These are phyloP conservation scores for Heliconius cydno DNA, from an alignment of 2,888 invertebrate genomes.

Conservation along the genomic window DNA sequence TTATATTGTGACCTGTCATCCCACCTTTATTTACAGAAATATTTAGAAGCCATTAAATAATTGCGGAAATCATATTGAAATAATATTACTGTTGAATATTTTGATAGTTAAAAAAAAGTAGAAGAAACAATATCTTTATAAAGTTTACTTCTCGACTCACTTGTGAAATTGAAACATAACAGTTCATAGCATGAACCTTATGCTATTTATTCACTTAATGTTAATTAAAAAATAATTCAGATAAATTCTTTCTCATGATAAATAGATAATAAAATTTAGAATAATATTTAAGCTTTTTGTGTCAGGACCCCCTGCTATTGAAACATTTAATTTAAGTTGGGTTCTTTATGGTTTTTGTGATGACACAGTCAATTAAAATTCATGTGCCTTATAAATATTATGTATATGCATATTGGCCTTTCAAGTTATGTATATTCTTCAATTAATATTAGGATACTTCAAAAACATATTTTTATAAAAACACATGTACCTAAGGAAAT, in stretches of 20 bases:
- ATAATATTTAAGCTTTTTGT: no score
- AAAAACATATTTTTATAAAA: slow-evolving; percentile 6
- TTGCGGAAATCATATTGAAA: background rate
- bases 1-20: background rate
- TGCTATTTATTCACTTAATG: background rate
- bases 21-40: slow-evolving; percentile 29
- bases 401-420: slow-evolving; percentile 14
- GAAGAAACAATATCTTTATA: background rate
- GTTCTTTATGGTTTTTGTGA: slow-evolving; percentile 36
- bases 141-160: background rate
- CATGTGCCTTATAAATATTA: slow-evolving; percentile 41
- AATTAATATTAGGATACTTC: background rate
- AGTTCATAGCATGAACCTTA: no score
- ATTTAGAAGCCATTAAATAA: slow-evolving; percentile 8
- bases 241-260: background rate
- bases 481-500: background rate
- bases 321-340: slow-evolving; percentile 6
- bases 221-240: background rate
- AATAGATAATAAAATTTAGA: no score
- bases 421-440: background rate
- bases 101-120: background rate
- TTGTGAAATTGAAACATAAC: no score
- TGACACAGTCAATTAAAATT: slow-evolving; percentile 38
- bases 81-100: background rate
- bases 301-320: no score